Evolutionary conservation across 2,797 vertebrate species (phyloP).

Genomic region (Schizopygopsis pylzovi): DNA sequence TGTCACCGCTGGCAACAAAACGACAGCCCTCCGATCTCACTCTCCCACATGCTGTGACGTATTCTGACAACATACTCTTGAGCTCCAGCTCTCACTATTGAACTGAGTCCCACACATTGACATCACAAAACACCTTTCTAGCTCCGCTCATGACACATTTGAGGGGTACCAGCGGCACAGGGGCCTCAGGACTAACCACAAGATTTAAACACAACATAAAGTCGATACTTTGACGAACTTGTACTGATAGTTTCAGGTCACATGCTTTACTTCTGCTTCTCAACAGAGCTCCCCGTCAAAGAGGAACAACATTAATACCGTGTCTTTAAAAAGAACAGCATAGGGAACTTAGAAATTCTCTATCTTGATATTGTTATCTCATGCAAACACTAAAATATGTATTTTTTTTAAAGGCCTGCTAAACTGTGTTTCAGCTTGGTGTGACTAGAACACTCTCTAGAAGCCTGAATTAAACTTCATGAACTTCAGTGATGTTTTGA

Average conservation of each 20-base stretch:
- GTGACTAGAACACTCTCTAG: neutral
- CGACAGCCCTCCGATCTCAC: constrained; percentile 29
- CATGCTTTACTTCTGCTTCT: constrained; percentile 66
- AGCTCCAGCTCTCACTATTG: constrained; percentile 48
- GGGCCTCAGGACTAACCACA: constrained; percentile 7
- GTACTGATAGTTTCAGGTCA: constrained; percentile 35
- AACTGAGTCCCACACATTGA: constrained; percentile 46
- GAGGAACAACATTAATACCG: constrained; percentile 43
- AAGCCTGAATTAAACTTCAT: neutral
- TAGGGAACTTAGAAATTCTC: constrained; percentile 5
- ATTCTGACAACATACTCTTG: constrained; percentile 58
- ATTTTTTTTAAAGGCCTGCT: neutral
- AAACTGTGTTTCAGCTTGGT: neutral
- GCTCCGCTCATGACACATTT: neutral
- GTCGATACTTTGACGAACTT: constrained; percentile 1
- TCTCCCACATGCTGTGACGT: constrained; percentile 62
- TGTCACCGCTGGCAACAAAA: constrained; percentile 53
- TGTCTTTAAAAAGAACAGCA: constrained; percentile 19
- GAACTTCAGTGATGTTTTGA: neutral
- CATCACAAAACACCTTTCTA: constrained; percentile 31
- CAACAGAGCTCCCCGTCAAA: constrained; percentile 30
- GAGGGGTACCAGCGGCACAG: neutral
- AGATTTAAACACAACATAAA: constrained; percentile 34
- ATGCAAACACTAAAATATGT: neutral
- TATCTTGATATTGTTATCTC: neutral